A percentile compares a stretch with the other conserved stretches of the same genome.
Evolutionary conservation across 1,140 invertebrate species (phyloP).

Genomic region (Chironomus tepperi): DNA sequence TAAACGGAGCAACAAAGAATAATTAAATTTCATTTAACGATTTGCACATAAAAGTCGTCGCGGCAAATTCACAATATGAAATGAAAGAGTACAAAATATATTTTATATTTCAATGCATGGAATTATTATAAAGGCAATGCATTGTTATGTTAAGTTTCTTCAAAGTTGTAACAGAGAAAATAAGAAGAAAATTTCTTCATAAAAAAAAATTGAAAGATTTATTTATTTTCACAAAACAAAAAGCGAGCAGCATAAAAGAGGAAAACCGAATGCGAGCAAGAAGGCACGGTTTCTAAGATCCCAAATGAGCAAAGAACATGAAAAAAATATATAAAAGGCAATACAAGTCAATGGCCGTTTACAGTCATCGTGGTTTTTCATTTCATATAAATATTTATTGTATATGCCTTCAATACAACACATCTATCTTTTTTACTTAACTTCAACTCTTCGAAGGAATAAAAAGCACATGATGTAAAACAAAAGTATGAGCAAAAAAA

Average conservation of each 20-base stretch:
- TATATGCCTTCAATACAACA: background rate
- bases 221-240: constrained; percentile 10
- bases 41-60: constrained; percentile 12
- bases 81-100: background rate
- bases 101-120: background rate
- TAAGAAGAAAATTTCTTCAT: constrained; percentile 1
- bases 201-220: constrained; percentile 14
- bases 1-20: too few relatives aligned
- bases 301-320: background rate
- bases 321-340: constrained; percentile 7
- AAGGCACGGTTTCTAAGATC: constrained; percentile 3
- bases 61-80: background rate
- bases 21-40: too few relatives aligned
- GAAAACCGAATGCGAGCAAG: background rate
- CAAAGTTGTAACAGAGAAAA: background rate
- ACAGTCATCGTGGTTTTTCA: constrained; percentile 17
- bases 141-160: background rate
- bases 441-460: background rate
- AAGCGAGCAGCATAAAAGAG: background rate
- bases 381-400: constrained; percentile 19
- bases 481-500: background rate
- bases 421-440: background rate
- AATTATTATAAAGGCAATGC: background rate
- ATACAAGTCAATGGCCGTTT: constrained; percentile 19
- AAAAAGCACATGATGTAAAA: constrained; percentile 10